Evolutionary conservation across 2,888 invertebrate species (phyloP), one percentile per base, ranked within the genome.

Genomic region (Tetropium fuscum): DNA sequence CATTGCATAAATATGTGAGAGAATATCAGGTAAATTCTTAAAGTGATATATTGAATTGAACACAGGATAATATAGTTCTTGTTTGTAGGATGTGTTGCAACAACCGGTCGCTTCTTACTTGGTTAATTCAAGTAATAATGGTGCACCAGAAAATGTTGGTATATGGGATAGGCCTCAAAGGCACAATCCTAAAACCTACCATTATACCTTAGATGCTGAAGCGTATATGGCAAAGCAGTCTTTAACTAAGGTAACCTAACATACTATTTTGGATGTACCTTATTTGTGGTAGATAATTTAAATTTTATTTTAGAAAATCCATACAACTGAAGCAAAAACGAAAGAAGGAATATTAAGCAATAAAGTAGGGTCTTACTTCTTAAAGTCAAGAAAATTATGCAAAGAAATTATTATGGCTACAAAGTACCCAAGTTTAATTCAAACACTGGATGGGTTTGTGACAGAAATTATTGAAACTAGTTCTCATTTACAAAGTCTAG

Each of bases 1-100:
- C 90, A 13, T 83, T 98, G 6, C 92, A 93, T 77, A 96, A 95
- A 78, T 90, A 91, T 75, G 88, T 94, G 20, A 92, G 92, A 74
- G 91, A 95, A 74, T 98, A 91, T 81, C 91, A 93, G 83, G 88
- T 87, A 62, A 74, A n/a, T n/a, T n/a, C n/a, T n/a, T n/a, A n/a
- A n/a, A n/a, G n/a, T n/a, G n/a, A n/a, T n/a, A n/a, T n/a, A n/a
- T n/a, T n/a, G n/a, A 16, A 38, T 16, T 2, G 6, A 6, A 3
- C 0, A 15, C 2, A 7, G 19, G 4, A 18, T 16, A 20, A 19
- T 10, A 40, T 40, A 10, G 20, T 1, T 10, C 40, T 8, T 51
- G 51, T 56, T 78, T 77, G 16, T 72, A 87, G 87, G 84, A 83
- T 58, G 82, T 85, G 11, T 77, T 88, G 22, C 83, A 86, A 78